Evolutionary conservation across 2,113 vertebrate species (phyloP).

Genomic region (Xiphophorus hellerii): DNA sequence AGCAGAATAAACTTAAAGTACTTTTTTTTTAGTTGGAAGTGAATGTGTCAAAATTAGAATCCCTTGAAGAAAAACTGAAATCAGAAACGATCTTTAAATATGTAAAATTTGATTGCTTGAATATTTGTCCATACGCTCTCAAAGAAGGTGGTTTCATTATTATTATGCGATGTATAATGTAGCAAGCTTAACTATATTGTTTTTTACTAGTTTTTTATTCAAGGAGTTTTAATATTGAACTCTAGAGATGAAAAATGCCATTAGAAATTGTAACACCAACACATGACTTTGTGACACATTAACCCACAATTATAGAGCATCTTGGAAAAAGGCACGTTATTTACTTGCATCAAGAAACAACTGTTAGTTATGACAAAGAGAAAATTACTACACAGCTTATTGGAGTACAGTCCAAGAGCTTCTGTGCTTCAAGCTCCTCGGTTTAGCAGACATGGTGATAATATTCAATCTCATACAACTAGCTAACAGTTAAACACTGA

Average conservation of each 20-base stretch:
- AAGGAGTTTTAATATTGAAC: no score
- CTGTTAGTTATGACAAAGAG: neutral
- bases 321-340: neutral
- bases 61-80: no score
- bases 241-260: neutral
- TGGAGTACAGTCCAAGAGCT: slow-evolving; percentile 7
- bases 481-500: neutral
- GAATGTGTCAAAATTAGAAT: no score
- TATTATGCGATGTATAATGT: neutral
- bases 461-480: neutral
- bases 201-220: no score
- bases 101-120: no score
- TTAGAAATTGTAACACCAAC: neutral
- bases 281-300: neutral
- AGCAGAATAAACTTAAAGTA: no score
- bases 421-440: neutral
- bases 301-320: neutral
- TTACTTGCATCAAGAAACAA: neutral
- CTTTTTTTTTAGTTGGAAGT: no score
- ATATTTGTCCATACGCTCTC: neutral
- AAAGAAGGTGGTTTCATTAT: neutral
- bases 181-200: neutral
- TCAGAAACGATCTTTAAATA: no score
- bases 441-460: neutral
- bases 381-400: slow-evolving; percentile 17